These are phyloP conservation scores for Noctua janthina DNA, from an alignment of 2,888 invertebrate genomes.

Conservation along the genomic window DNA sequence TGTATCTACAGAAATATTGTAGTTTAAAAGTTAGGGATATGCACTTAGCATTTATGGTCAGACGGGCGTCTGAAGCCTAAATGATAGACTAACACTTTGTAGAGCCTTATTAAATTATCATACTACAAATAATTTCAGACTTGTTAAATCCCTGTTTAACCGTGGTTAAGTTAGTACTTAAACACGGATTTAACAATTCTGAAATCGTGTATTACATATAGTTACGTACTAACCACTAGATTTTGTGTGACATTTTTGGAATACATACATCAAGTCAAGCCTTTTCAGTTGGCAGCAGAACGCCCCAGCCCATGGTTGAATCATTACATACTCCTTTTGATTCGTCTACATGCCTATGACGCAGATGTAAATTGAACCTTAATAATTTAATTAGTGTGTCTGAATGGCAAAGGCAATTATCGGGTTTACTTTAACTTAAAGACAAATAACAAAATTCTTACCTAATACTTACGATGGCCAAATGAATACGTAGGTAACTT, in stretches of 20 bases:
- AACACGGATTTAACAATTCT: too few species aligned
- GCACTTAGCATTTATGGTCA: neutral
- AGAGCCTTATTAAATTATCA: too few species aligned
- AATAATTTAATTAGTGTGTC: conserved; percentile 13
- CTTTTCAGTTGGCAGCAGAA: neutral
- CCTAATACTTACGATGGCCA: neutral
- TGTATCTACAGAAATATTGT: neutral
- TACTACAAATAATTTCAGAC: neutral
- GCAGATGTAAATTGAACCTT: neutral
- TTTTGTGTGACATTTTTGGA: neutral
- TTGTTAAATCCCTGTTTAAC: neutral
- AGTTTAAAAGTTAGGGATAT: neutral
- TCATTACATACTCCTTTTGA: neutral
- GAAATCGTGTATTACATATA: too few species aligned
- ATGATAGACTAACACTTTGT: neutral
- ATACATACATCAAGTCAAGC: neutral
- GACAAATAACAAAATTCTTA: neutral
- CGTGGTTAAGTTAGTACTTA: neutral
- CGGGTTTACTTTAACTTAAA: neutral
- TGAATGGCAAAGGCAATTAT: conserved; percentile 6
- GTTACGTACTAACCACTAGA: neutral
- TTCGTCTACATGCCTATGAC: neutral
- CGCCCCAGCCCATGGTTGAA: neutral
- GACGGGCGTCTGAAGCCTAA: neutral
- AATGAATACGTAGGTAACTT: neutral